These are phyloP conservation scores for Pachypsylla venusta DNA, from an alignment of 1,140 invertebrate species.

Conservation along the genomic window DNA sequence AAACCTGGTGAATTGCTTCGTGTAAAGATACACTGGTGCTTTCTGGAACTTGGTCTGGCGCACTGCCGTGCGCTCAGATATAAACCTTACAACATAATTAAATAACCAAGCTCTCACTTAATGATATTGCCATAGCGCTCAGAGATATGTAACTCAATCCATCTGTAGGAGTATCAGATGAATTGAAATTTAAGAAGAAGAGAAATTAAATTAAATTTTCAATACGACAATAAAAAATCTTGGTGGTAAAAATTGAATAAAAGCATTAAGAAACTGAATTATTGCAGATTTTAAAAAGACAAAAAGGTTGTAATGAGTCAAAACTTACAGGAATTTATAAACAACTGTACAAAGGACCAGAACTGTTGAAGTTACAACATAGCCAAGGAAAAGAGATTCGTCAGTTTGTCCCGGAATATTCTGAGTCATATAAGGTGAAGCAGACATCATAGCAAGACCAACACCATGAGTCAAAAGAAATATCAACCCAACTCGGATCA, in stretches of 20 bases:
- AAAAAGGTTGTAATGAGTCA: not conserved
- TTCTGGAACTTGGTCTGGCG: too few relatives aligned
- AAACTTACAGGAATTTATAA: slow-evolving; percentile 21
- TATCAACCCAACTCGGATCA: slow-evolving; percentile 21
- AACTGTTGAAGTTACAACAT: slow-evolving; percentile 32
- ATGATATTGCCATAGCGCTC: too few relatives aligned
- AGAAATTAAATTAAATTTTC: not conserved
- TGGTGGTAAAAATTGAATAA: slow-evolving; percentile 5
- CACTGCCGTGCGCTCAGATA: too few relatives aligned
- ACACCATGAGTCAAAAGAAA: slow-evolving; percentile 28
- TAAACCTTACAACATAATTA: too few relatives aligned
- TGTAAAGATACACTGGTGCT: too few relatives aligned
- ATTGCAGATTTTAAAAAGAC: not conserved
- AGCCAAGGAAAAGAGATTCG: slow-evolving; percentile 39
- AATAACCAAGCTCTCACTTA: too few relatives aligned
- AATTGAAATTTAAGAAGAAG: not conserved
- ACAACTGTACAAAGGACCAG: slow-evolving; percentile 34
- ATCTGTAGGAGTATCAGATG: not conserved
- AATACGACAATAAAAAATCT: not conserved
- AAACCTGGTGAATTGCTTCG: too few relatives aligned
- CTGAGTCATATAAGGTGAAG: slow-evolving; percentile 9
- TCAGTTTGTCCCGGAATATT: slow-evolving; percentile 34
- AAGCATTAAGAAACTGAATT: not conserved
- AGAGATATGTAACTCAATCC: not conserved
- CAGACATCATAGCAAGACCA: slow-evolving; percentile 22